Conservation (phyloP, 2,797 vertebrate genomes). For the Spinus pinus region DNA sequence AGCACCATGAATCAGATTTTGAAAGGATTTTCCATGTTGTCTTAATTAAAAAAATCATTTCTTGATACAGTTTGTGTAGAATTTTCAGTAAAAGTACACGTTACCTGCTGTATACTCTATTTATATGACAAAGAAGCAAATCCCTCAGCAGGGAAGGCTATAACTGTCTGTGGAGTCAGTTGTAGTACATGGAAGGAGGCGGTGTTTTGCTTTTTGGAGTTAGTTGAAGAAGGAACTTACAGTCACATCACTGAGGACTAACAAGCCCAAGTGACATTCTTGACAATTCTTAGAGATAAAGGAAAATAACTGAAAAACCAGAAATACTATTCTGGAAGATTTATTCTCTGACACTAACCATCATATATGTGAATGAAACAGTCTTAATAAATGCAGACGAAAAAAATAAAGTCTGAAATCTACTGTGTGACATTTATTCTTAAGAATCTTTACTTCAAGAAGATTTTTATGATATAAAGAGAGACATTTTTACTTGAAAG, state of each 20-base stretch:
- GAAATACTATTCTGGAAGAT: not conserved
- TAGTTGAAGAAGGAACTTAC: not conserved
- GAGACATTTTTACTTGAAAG: not conserved
- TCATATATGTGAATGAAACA: not conserved
- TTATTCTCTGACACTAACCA: not conserved
- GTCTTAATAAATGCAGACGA: not conserved
- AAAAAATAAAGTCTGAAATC: not conserved
- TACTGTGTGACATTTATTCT: not conserved
- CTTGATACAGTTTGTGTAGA: not conserved
- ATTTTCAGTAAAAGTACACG: not conserved
- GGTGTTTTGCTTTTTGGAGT: not conserved
- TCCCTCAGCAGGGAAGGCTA: not conserved
- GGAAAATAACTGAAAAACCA: not conserved
- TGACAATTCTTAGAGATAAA: not conserved
- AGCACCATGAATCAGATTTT: not conserved
- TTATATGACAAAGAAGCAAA: not conserved
- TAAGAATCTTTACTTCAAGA: not conserved
- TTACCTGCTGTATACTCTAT: not conserved
- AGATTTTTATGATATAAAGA: not conserved
- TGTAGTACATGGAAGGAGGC: not conserved
- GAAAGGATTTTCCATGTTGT: not conserved
- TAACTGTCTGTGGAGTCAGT: not conserved
- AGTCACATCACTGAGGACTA: not conserved
- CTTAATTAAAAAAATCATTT: not conserved
- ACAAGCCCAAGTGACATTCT: rapidly evolving